Evolutionary conservation across 2,888 invertebrate species (phyloP).

Genomic region (Cinara cedri): DNA sequence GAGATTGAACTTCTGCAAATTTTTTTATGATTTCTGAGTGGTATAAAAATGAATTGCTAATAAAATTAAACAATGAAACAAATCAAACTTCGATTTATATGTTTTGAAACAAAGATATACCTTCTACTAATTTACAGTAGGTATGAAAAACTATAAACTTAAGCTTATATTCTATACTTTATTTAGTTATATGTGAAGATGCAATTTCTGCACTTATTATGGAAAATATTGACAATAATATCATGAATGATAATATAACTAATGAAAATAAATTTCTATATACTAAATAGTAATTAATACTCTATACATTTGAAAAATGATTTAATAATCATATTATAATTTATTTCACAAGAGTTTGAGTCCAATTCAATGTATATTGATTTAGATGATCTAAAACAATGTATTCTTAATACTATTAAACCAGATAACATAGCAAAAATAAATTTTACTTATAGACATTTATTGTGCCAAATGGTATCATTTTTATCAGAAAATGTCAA

Average conservation of each 20-base stretch:
- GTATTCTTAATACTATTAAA: conserved; percentile 14
- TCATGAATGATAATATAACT: neutral
- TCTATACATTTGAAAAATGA: neutral
- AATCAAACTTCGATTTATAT: neutral
- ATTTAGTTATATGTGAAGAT: neutral
- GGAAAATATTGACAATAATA: neutral
- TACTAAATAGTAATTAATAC: neutral
- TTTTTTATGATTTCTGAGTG: neutral
- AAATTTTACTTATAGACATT: neutral
- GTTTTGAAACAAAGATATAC: neutral
- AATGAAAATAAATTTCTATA: neutral
- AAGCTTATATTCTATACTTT: neutral
- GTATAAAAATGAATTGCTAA: neutral
- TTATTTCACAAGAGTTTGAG: neutral
- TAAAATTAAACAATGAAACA: neutral
- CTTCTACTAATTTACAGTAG: neutral
- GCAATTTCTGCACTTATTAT: neutral
- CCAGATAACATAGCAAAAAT: neutral
- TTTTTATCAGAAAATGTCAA: neutral
- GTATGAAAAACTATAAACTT: neutral
- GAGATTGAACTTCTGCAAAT: conserved; percentile 13
- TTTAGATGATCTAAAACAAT: conserved; percentile 3
- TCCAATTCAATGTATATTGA: neutral
- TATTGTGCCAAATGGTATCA: neutral
- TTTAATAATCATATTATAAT: neutral